Evolutionary conservation across 1,140 invertebrate genomes (phyloP).

Genomic region (Melitaea cinxia): DNA sequence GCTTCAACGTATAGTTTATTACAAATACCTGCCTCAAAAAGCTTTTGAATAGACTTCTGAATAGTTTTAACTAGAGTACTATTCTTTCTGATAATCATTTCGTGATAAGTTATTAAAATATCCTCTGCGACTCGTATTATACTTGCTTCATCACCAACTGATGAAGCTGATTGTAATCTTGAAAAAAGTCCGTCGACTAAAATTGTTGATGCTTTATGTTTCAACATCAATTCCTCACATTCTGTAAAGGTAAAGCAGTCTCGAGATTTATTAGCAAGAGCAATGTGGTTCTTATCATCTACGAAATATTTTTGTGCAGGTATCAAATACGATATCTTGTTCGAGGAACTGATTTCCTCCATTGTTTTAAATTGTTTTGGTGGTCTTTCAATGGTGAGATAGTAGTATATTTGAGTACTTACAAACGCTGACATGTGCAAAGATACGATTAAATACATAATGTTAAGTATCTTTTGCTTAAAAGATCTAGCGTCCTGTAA

Average conservation of each 20-base stretch:
- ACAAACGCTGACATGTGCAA: constrained; percentile 61
- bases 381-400: constrained; percentile 58
- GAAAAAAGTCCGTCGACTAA: constrained; percentile 39
- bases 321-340: constrained; percentile 47
- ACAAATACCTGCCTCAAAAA: constrained; percentile 66
- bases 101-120: constrained; percentile 59
- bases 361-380: constrained; percentile 53
- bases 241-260: constrained; percentile 51
- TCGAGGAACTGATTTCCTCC: constrained; percentile 53
- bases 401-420: constrained; percentile 59
- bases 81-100: constrained; percentile 63
- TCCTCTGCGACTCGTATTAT: constrained; percentile 49
- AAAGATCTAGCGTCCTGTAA: constrained; percentile 48
- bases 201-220: constrained; percentile 52
- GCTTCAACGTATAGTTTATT: constrained; percentile 52
- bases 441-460: constrained; percentile 53
- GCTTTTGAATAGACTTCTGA: constrained; percentile 41
- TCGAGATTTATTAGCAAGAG: constrained; percentile 53
- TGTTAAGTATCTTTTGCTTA: constrained; percentile 63
- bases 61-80: constrained; percentile 41
- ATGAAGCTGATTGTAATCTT: constrained; percentile 48
- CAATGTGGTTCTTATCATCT: constrained; percentile 48
- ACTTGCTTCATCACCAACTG: constrained; percentile 59
- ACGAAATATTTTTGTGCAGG: constrained; percentile 53
- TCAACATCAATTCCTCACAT: constrained; percentile 48